Conservation (phyloP, 2,113 vertebrate species). For the Thunnus thynnus region DNA sequence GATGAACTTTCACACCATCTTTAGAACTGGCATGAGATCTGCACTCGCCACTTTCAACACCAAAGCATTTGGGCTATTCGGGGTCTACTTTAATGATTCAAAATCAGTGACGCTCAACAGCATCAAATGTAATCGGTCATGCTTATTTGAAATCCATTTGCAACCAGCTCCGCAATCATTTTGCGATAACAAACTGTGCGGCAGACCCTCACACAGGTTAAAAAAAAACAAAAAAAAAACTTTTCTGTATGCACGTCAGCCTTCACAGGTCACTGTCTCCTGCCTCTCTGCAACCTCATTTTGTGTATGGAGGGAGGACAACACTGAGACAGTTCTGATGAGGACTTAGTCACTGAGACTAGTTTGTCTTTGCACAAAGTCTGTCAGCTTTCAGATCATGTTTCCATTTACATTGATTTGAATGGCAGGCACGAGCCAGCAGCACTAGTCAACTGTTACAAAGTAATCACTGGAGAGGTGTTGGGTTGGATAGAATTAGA, state of each 20-base stretch:
- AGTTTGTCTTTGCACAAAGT: slow-evolving; percentile 24
- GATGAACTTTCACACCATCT: not conserved
- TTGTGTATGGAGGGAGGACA: not conserved
- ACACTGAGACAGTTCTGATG: not conserved
- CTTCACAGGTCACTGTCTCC: not conserved
- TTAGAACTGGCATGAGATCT: not conserved
- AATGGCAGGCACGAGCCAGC: slow-evolving; percentile 52
- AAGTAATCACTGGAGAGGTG: slow-evolving; percentile 47
- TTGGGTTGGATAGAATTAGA: slow-evolving; percentile 41
- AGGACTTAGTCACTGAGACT: slow-evolving; percentile 1
- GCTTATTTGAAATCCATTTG: slow-evolving; percentile 40
- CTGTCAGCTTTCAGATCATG: slow-evolving; percentile 47
- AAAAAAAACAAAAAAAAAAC: no score
- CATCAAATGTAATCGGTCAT: slow-evolving; percentile 16
- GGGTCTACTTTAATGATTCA: slow-evolving; percentile 2
- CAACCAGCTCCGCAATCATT: not conserved
- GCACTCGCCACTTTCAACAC: not conserved
- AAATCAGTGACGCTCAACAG: slow-evolving; percentile 16
- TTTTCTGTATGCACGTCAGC: not conserved
- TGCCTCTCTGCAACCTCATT: not conserved
- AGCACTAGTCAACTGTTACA: slow-evolving; percentile 37
- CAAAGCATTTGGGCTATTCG: slow-evolving; percentile 5
- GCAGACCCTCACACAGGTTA: no score
- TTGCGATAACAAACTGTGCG: no score
- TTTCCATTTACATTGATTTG: slow-evolving; percentile 40